Percentiles rank a stretch among this genome's conserved stretches.
Evolutionary conservation across 2,797 vertebrate species (phyloP).

Genomic region (Sandelia bainsii): DNA sequence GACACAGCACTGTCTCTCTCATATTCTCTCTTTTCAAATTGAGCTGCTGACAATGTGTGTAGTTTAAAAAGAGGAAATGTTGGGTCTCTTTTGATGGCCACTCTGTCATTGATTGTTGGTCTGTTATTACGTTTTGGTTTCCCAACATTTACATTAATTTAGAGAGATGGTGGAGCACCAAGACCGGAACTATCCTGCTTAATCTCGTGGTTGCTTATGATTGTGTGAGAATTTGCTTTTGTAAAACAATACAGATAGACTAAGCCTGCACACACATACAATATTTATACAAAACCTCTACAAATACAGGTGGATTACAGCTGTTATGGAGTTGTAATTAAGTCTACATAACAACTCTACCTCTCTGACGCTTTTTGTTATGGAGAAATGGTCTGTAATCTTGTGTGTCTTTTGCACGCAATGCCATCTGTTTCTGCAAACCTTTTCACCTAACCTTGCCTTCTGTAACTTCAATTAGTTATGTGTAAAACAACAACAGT

Average conservation of each 20-base stretch:
- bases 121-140: too few species aligned
- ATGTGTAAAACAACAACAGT: conserved; percentile 64
- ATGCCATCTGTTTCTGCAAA: conserved; percentile 48
- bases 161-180: neutral
- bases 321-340: conserved; percentile 43
- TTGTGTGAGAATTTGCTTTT: conserved; percentile 26
- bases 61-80: too few species aligned
- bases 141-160: neutral
- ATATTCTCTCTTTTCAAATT: neutral
- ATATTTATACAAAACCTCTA: conserved; percentile 48
- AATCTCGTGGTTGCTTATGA: conserved; percentile 6
- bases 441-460: conserved; percentile 62
- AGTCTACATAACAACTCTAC: conserved; percentile 30
- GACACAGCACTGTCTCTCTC: too few species aligned
- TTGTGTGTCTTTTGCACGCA: conserved; percentile 16
- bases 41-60: too few species aligned
- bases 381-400: conserved; percentile 17
- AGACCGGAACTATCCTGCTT: conserved; percentile 12
- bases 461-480: conserved; percentile 50
- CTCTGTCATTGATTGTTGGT: neutral
- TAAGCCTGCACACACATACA: conserved; percentile 23
- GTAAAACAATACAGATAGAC: conserved; percentile 26
- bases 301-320: conserved; percentile 54
- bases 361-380: conserved; percentile 18
- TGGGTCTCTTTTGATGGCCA: neutral